Conservation (phyloP, 2,113 vertebrate species). For the Atherinomorus stipes region DNA sequence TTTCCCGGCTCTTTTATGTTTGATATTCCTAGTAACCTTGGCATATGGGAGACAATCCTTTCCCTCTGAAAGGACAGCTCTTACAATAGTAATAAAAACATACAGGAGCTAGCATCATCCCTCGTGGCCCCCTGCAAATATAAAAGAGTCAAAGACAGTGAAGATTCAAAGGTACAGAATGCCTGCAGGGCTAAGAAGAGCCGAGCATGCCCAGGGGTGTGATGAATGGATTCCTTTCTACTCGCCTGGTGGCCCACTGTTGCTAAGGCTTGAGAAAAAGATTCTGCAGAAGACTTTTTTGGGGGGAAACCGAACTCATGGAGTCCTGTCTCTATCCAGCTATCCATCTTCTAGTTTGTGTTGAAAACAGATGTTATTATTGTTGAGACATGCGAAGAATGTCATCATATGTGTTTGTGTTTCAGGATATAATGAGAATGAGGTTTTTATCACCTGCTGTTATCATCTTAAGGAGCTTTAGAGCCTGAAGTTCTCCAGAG, state of each 20-base stretch:
- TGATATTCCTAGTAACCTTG: constrained; percentile 33
- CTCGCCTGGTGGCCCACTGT: constrained; percentile 40
- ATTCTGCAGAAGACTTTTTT: constrained; percentile 27
- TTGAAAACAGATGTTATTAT: constrained; percentile 10
- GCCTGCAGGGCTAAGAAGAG: constrained; percentile 46
- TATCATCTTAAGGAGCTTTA: constrained; percentile 5
- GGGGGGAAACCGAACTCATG: constrained; percentile 18
- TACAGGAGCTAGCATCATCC: constrained; percentile 19
- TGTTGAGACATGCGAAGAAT: background rate
- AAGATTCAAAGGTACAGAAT: constrained; percentile 53
- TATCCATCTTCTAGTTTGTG: constrained; percentile 13
- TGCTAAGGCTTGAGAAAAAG: constrained; percentile 49
- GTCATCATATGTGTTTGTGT: background rate
- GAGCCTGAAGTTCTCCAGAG: background rate
- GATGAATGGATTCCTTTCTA: constrained; percentile 53
- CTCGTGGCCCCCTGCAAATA: constrained; percentile 39
- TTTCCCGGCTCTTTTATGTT: constrained; percentile 3
- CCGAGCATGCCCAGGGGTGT: constrained; percentile 52
- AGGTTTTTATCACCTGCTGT: constrained; percentile 35
- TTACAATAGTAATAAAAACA: constrained; percentile 26
- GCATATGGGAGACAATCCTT: background rate
- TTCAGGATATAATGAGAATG: constrained; percentile 17
- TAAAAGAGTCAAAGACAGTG: constrained; percentile 35
- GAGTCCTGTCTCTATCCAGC: constrained; percentile 15
- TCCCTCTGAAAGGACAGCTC: constrained; percentile 14